Conservation (phyloP, 2,797 vertebrate species). For the Leuciscus waleckii region DNA sequence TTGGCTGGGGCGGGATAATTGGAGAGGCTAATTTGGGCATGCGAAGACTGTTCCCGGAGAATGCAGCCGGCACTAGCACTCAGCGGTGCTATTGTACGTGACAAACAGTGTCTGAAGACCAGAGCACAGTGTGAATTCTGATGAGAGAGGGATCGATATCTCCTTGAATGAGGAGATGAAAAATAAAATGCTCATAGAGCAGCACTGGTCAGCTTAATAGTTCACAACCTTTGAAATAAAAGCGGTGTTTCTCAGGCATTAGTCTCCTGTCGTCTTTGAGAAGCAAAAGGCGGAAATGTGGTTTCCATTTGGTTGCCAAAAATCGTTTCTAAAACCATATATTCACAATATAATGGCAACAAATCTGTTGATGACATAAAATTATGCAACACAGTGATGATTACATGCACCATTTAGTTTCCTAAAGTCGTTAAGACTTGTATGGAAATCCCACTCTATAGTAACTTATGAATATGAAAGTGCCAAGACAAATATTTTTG, state of each 20-base stretch:
- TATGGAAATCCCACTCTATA: neutral
- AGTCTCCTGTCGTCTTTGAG: neutral
- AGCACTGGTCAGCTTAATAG: conserved; percentile 33
- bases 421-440: neutral
- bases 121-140: conserved; percentile 74
- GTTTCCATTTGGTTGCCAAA: neutral
- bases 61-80: conserved; percentile 66
- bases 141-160: conserved; percentile 77
- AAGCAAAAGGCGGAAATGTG: conserved; percentile 1
- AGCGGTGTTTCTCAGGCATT: conserved; percentile 14
- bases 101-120: conserved; percentile 65
- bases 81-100: conserved; percentile 68
- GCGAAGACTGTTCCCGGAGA: conserved; percentile 67
- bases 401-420: neutral
- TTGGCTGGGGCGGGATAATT: conserved; percentile 66
- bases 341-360: neutral
- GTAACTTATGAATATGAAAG: neutral
- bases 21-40: conserved; percentile 64
- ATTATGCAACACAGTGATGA: neutral
- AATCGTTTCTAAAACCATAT: neutral
- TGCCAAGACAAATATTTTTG: neutral
- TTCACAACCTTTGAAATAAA: conserved; percentile 37
- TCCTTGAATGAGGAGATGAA: conserved; percentile 40
- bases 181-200: conserved; percentile 61
- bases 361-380: neutral